Evolutionary conservation across 2,113 vertebrate genomes (phyloP), one percentile per base, ranked within the genome.

Genomic region (Phyllostomus discolor): DNA sequence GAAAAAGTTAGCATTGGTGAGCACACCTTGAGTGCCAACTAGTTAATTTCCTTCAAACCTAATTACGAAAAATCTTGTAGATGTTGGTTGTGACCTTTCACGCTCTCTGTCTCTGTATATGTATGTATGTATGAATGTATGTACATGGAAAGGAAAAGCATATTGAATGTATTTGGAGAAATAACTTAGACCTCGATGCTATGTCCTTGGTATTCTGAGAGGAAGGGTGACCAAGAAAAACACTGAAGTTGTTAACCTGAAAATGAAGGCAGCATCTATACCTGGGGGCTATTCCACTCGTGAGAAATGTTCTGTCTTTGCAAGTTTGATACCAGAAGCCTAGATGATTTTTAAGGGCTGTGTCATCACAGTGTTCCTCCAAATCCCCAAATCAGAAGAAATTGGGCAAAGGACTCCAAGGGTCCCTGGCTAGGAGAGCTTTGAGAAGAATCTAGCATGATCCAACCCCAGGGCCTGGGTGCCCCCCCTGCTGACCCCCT

Each of bases 171-270:
- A 82, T 73, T 91, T 70, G 69, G 67, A 92, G 46, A 50, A 91
- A 88, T 83, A 70, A 70, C 84, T 92, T 94, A 92, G 52, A 93
- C 62, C 33, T 22, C 20, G 33, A 67, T 78, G 15, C 46, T 80
- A 46, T 78, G 48, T 79, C 43, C 70, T 94, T 87, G 76, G 26
- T 75, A 95, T 96, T 91, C n/a, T 92, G 92, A 83, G 26, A 94
- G 33, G 38, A 80, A 80, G 11, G 48, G 19, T 33, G 20, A 76
- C 67, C 16, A 62, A 90, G 76, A 64, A 79, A 80, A 73, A 66
- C 81, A 84, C 50, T 78, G 79, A 73, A 83, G 41, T 57, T 33
- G 4, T 83, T 93, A 31, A 83, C 83, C 54, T 93, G 95, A 76
- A 81, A 46, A 52, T 67, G 41, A 88, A 50, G 81, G 24, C 33